phyloP scores from a whole-genome alignment of 1,140 invertebrate genomes.

The Anastrepha ludens region DNA sequence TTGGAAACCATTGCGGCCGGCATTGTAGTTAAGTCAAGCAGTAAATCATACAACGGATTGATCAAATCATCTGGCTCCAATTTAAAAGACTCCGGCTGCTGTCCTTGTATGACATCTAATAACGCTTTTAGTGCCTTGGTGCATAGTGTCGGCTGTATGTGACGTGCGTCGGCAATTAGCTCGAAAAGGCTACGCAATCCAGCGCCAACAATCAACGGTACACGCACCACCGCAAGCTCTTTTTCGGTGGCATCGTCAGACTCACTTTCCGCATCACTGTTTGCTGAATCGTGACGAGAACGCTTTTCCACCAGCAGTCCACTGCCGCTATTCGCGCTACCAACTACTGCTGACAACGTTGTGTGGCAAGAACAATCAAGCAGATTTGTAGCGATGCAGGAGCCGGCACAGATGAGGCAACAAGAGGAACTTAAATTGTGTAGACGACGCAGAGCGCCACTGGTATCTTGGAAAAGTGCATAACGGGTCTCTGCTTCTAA shows the following conservation, averaged over 20 bases:
- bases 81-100: constrained; percentile 75
- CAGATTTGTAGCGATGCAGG: constrained; percentile 67
- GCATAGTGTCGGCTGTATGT: constrained; percentile 88
- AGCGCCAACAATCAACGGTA: constrained; percentile 88
- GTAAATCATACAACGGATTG: constrained; percentile 85
- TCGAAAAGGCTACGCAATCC: constrained; percentile 94
- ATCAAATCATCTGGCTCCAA: constrained; percentile 84
- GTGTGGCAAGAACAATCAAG: constrained; percentile 70
- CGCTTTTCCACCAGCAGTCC: constrained; percentile 59
- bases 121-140: constrained; percentile 90
- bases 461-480: constrained; percentile 68
- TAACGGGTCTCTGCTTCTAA: constrained; percentile 72
- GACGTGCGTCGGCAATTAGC: constrained; percentile 89
- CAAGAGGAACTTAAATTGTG: constrained; percentile 66
- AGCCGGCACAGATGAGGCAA: constrained; percentile 67
- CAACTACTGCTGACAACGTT: constrained; percentile 44
- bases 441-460: constrained; percentile 50
- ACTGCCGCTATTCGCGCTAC: constrained; percentile 34
- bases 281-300: constrained; percentile 64
- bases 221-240: constrained; percentile 66
- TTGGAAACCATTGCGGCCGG: constrained; percentile 76
- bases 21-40: constrained; percentile 86
- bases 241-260: constrained; percentile 68
- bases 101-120: constrained; percentile 90
- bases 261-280: constrained; percentile 70